Base-by-base conservation (phyloP, 1,140 invertebrate species). In the Daktulosphaira vitifoliae region DNA sequence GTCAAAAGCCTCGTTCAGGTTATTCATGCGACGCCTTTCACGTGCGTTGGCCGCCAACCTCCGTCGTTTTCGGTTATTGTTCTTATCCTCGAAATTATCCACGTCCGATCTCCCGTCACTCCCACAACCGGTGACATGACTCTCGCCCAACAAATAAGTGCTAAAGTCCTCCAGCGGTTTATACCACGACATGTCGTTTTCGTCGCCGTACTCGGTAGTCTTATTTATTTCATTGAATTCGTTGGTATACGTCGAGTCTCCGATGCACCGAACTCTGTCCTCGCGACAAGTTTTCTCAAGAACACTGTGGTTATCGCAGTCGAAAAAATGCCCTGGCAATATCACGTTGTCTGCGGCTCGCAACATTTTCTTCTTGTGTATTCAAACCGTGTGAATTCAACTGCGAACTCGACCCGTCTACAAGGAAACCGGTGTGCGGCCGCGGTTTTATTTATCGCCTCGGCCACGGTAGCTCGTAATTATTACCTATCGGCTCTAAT, bases 1-100 rank as follows among this genome's bases (percentile, higher is more conserved):
- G 73, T 96, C 93, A 73, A 96, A 97, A 0, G 93, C 93, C 67
- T 89, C 87, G 73, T 97, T 96, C 48, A 97, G 78, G 74, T 91
- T 92, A 76, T 95, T 89, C 93, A 97, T 98, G 5, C 93, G 77
- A 56, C 92, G 79, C 52, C 94, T 77, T 78, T 97, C 93, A 0
- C 94, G 76, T 0, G 92, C 93, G 73, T 98, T 98, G 0, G 93
- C 94, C 0, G 92, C 92, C 20, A 95, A 73, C 50, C 94, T 78
- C 26, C 93, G 79, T 73, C 56, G 56, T 4, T 22, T 39, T n/a
- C 33, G 22, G 18, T 22, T n/a, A 1, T 7, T 37, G 13, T 20
- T 22, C n/a, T n/a, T n/a, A n/a, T n/a, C n/a, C 20, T 39, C 23
- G 13, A n/a, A 5, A 0, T 13, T 3, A 20, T 20, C 18, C 3